Base-by-base conservation (phyloP, 2,888 invertebrate genomes). In the Caenorhabditis doughertyi region DNA sequence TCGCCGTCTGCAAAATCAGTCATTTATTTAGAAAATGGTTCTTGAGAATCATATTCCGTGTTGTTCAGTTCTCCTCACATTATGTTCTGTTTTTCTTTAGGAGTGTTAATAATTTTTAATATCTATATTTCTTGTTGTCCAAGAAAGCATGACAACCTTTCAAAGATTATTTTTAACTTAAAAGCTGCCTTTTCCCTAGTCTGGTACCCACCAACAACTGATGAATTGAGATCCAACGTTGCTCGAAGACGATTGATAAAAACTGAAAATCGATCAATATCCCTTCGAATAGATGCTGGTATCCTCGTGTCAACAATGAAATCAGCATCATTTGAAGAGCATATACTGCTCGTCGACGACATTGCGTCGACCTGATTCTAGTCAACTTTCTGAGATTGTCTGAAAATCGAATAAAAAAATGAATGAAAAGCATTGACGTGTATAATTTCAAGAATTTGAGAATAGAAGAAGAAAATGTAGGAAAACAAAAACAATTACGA, bases 221-320 rank as follows among this genome's bases (percentile, higher is more conserved):
- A 76, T 3, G 88, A 53, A 27, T 85, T 81, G 29, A 84, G 44
- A 60, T 89, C 88, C 35, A 90, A 81, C 8, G 89, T 85, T 18
- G 82, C 68, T 21, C 89, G 79, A 4, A 90, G 86, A 0, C 87
- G 80, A 58, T 84, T 84, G 16, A 86, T 81, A 76, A 89, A 88
- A 25, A 89, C 85, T 4, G 89, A 89, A 74, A 90, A 90, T 18
- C 85, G 79, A 72, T 90, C 90, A 35, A 90, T 88, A 79, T 90
- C 89, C 11, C 83, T 72, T 21, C 90, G 85, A 58, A 90, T 81
- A n/a, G 86, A 82, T 44, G 88, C 80, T 27, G 88, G 85, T 49
- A 90, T 85, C 87, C 84, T 29, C 7, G 71, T 85, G 62, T 86
- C 86, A 29, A 84, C 79, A 47, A 83, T 81, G 64, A 84, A 84